Conservation (phyloP, 2,113 vertebrate species). For the Psilopogon haemacephalus region DNA sequence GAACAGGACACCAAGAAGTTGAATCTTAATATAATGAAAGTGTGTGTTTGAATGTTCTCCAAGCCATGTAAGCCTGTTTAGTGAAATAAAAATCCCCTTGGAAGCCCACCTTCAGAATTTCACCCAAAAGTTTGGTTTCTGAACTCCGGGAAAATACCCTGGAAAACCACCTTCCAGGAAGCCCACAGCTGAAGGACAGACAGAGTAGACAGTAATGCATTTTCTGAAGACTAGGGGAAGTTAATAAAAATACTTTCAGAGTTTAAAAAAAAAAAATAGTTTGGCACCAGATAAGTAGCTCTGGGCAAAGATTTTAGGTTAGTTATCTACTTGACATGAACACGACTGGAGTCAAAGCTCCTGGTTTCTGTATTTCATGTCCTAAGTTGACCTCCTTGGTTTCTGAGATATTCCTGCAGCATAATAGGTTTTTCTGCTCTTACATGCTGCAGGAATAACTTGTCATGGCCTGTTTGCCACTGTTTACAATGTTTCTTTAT, state of each 20-base stretch:
- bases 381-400: slow-evolving; percentile 8
- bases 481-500: slow-evolving; percentile 4
- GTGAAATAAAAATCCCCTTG: neutral
- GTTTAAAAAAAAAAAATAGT: neutral
- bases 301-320: slow-evolving; percentile 23
- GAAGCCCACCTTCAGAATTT: neutral
- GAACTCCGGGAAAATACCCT: neutral
- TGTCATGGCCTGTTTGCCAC: neutral
- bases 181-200: neutral
- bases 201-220: neutral
- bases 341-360: neutral
- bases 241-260: neutral
- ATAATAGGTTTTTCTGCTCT: neutral
- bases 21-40: neutral
- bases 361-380: slow-evolving; percentile 16
- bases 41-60: neutral
- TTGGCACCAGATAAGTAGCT: neutral
- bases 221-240: neutral
- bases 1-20: neutral
- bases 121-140: neutral
- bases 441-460: slow-evolving; percentile 10
- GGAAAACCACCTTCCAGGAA: neutral
- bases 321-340: slow-evolving; percentile 6
- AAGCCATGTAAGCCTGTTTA: neutral
- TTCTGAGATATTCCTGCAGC: neutral